A percentile compares a stretch with the other conserved stretches of the same genome.
Evolutionary conservation across 30 jellyfish, hydroid and myxozoan genomes (phyloP).

Genomic region (Hydractinia echinata): DNA sequence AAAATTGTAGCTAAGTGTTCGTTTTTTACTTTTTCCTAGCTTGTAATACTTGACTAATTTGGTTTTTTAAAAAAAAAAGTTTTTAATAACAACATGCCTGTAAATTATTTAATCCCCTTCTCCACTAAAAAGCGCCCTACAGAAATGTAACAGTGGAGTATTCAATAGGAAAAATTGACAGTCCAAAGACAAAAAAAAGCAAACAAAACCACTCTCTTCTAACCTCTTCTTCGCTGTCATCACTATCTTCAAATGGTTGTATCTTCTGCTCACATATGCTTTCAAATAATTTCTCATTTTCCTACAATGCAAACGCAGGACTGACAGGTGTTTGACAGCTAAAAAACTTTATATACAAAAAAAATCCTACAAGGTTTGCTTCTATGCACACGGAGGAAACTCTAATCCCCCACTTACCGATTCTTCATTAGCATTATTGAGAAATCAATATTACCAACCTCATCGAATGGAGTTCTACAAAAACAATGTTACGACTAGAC

Average conservation of each 20-base stretch:
- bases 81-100: too few species aligned
- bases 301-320: slow-evolving; percentile 10
- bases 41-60: too few species aligned
- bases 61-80: too few species aligned
- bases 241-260: slow-evolving; percentile 85
- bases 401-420: slow-evolving; percentile 51
- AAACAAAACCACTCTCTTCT: background rate
- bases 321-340: background rate
- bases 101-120: too few species aligned
- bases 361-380: background rate
- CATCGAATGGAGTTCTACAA: slow-evolving; percentile 79
- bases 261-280: slow-evolving; percentile 81
- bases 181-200: background rate
- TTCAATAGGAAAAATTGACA: background rate
- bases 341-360: background rate
- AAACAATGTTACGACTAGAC: background rate
- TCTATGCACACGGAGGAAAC: background rate
- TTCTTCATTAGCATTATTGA: slow-evolving; percentile 78
- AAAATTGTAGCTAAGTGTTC: too few species aligned
- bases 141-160: background rate
- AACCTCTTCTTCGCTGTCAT: slow-evolving; percentile 81
- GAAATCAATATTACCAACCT: slow-evolving; percentile 76
- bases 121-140: background rate
- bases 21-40: too few species aligned
- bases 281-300: slow-evolving; percentile 56